Evolutionary conservation across 2,797 vertebrate genomes (phyloP), one percentile per base, ranked within the genome.

Genomic region (Pachyuromys duprasi): DNA sequence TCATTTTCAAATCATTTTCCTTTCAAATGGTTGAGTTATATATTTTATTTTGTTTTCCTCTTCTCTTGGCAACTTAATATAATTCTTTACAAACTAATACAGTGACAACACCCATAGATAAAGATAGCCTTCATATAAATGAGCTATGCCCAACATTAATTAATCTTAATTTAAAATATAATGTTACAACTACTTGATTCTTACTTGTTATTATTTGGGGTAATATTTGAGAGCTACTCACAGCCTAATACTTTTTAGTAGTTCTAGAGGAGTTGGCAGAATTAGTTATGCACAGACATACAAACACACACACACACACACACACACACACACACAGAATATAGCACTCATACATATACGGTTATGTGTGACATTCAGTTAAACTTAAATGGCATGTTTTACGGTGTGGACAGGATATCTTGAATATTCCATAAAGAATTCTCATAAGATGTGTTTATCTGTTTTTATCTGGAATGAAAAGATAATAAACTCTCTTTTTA

Each of bases 1-100:
- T 17, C 74, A 91, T 95, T 80, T 97, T 81, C 6, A 57, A 92
- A 45, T 89, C 17, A 26, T 82, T 91, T 60, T 74, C 20, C 5
- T 87, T 65, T 90, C 69, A 96, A n/a, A 36, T 60, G 2, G 0
- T 39, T 42, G 13, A 12, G 6, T 24, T 95, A 1, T 24, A 0
- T 49, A 91, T 39, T 95, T 94, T 13, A 53, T 81, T 79, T 42
- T 26, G 13, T 81, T 70, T 75, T 76, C 88, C 65, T 11, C 1
- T 1, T 95, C 39, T 20, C 15, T 89, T 86, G 95, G 18, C 70
- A 96, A 55, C 17, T 45, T 28, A 72, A 42, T 2, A 80, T 93
- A 88, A 96, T 33, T 0, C 2, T 92, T 49, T 72, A 65, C 5
- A 96, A 42, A 22, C 94, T 95, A n/a, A 31, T 93, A 57, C 9